Conservation (phyloP, 2,113 vertebrate genomes). For the Apodemus speciosus region DNA sequence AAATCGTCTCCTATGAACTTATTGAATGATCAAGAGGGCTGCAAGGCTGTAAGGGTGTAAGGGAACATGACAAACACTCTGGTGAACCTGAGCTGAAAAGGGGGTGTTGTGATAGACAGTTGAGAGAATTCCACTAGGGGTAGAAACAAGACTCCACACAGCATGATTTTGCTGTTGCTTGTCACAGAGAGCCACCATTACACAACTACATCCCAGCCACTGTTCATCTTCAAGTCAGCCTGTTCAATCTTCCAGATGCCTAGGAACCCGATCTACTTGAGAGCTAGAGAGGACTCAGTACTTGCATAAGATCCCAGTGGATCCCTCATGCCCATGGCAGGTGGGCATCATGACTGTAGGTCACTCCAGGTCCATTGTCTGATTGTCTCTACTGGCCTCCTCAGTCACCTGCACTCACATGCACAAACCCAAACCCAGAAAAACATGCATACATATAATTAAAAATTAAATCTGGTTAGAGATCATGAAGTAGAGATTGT, state of each 20-base stretch:
- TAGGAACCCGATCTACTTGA: background rate
- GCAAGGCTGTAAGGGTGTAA: background rate
- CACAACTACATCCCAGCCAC: background rate
- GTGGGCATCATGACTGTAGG: background rate
- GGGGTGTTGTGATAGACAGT: background rate
- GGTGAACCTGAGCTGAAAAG: background rate
- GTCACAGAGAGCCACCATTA: background rate
- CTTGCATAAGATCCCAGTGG: background rate
- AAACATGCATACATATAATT: background rate
- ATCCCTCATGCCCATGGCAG: background rate
- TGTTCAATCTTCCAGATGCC: background rate
- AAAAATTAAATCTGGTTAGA: background rate
- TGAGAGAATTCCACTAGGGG: background rate
- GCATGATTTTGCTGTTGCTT: background rate
- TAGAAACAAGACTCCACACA: background rate
- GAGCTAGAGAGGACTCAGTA: background rate
- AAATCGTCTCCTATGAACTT: background rate
- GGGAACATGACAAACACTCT: background rate
- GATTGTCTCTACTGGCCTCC: background rate
- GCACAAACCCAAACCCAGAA: background rate
- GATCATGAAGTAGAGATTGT: background rate
- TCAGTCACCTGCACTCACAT: background rate
- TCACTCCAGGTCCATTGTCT: background rate
- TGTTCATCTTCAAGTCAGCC: background rate
- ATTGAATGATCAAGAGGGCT: background rate